These are phyloP conservation scores for Archips crataeganus DNA, from an alignment of 2,888 invertebrate species.

Conservation along the genomic window DNA sequence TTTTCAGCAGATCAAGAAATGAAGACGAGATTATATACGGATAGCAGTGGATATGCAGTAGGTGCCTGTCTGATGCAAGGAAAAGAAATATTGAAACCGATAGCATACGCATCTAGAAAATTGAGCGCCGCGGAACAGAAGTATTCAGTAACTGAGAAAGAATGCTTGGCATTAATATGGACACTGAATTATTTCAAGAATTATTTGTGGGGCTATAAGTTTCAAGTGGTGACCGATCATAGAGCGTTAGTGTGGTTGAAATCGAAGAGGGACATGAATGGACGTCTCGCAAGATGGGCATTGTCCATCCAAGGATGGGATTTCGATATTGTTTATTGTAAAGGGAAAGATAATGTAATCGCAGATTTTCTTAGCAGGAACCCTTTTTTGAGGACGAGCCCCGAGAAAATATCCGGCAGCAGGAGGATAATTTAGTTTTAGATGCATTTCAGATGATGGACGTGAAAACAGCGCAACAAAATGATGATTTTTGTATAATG, in stretches of 20 bases:
- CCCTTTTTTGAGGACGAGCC: background rate
- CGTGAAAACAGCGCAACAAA: background rate
- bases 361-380: constrained; percentile 15
- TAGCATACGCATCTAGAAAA: background rate
- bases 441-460: background rate
- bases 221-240: constrained; percentile 6
- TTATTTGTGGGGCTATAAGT: background rate
- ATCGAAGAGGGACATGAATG: background rate
- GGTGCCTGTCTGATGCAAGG: background rate
- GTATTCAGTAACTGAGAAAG: background rate
- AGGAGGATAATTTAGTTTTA: background rate
- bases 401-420: background rate
- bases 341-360: background rate
- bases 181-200: background rate
- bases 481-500: background rate
- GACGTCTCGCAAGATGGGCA: background rate
- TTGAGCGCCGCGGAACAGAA: background rate
- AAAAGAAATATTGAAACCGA: background rate
- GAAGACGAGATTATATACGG: background rate
- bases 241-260: constrained; percentile 1
- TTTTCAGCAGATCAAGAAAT: background rate
- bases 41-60: background rate
- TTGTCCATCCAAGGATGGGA: background rate
- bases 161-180: background rate
- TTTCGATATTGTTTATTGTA: constrained; percentile 7